Evolutionary conservation across 2,888 invertebrate genomes (phyloP).

Genomic region (Nudaria mundana): DNA sequence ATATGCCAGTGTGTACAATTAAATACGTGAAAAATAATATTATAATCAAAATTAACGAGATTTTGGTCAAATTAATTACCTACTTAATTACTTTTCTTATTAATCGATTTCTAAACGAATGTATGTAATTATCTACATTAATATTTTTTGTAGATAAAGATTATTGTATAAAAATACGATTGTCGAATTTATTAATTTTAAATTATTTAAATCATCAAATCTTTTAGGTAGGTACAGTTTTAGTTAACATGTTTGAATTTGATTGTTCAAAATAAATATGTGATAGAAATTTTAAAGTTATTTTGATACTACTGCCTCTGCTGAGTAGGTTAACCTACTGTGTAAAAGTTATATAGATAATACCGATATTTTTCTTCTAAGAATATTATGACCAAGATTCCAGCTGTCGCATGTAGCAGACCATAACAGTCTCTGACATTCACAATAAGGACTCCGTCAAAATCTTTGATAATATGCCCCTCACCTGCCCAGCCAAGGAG

Average conservation of each 20-base stretch:
- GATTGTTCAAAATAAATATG: conserved; percentile 50
- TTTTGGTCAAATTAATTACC: too few relatives aligned
- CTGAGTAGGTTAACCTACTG: too few relatives aligned
- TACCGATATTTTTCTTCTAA: too few relatives aligned
- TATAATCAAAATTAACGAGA: neutral
- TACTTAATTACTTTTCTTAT: conserved; percentile 3
- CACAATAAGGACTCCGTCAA: too few relatives aligned
- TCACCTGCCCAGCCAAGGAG: too few relatives aligned
- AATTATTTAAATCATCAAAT: conserved; percentile 23
- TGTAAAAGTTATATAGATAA: too few relatives aligned
- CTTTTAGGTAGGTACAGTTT: conserved; percentile 39
- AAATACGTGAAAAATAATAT: neutral
- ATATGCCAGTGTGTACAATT: conserved; percentile 17
- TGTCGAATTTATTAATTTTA: conserved; percentile 55
- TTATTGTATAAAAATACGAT: conserved; percentile 24
- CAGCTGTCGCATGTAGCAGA: too few relatives aligned
- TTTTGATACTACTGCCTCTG: too few relatives aligned
- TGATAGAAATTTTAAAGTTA: conserved; percentile 31
- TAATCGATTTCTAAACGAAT: conserved; percentile 13
- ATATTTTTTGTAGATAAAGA: conserved; percentile 37
- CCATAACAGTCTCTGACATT: too few relatives aligned
- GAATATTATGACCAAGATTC: too few relatives aligned
- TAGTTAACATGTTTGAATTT: conserved; percentile 34
- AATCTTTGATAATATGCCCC: too few relatives aligned
- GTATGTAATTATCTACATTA: conserved; percentile 12